Base-by-base conservation (phyloP, 2,888 invertebrate genomes). In the Coelopa pilipes region DNA sequence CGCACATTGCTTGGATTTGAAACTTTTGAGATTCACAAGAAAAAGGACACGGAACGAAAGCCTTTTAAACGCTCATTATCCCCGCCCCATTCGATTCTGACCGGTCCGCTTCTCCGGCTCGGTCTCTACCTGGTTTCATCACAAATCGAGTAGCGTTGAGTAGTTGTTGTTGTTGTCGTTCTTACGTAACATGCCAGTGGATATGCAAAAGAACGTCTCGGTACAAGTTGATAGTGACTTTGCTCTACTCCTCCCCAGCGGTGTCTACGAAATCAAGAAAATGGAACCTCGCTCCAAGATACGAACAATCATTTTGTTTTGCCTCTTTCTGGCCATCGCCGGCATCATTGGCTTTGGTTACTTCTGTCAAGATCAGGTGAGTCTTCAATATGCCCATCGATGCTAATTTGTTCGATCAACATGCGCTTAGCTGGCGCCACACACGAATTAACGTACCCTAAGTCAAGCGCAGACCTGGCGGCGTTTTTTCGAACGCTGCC, bases 281-380 rank as follows among this genome's bases (percentile, higher is more conserved):
- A 94, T 95, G 94, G 95, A 95, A 90, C 92, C 94, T 84, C 92
- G 93, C 89, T 92, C 93, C 83, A 93, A 92, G 88, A 90, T 95
- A 85, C 92, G 93, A 86, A 92, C 92, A 89, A 92, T 94, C 86
- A 93, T 93, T 84, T 90, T 94, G 84, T 91, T 95, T 88, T 95
- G 95, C 89, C 90, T 95, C 84, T 90, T 93, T 82, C 90, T 96
- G 84, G 94, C 94, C 80, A 90, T 96, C 78, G 93, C 94, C 86
- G 95, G 96, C 80, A 95, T 96, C 88, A 92, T 96, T 81, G 96
- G 94, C 83, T 93, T 96, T 87, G 95, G 96, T 83, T 96, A 95
- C 88, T 95, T 95, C 85, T 96, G 95, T 86, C 94, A 95, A 78
- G 95, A 96, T 87, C 94, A 94, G 90, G 93, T 93, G 84, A 90